A percentile compares a stretch with the other conserved stretches of the same genome.
Conservation (phyloP, 2,888 invertebrate genomes). For the Syrista parreyssii region DNA sequence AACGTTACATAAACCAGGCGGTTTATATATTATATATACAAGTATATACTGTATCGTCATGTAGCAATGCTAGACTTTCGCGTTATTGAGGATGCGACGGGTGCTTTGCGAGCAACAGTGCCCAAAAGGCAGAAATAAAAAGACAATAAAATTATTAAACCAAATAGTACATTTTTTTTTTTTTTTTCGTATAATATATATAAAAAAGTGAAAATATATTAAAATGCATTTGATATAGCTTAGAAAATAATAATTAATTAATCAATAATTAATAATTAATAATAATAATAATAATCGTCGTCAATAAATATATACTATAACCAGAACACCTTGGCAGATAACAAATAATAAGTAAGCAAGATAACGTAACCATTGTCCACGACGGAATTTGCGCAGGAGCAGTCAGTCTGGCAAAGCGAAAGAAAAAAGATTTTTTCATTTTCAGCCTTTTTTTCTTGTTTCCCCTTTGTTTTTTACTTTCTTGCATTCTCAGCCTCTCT, state of each 20-base stretch:
- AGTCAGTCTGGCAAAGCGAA: constrained; percentile 20
- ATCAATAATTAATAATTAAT: constrained; percentile 42
- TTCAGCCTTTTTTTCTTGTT: constrained; percentile 27
- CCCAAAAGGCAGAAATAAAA: constrained; percentile 49
- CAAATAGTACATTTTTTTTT: constrained; percentile 66
- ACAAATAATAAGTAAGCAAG: constrained; percentile 65
- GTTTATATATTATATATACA: not conserved
- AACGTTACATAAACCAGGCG: constrained; percentile 8
- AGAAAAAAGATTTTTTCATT: constrained; percentile 11
- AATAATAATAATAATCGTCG: constrained; percentile 28
- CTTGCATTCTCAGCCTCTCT: constrained; percentile 10
- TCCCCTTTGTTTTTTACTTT: constrained; percentile 15
- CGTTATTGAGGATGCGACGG: constrained; percentile 54
- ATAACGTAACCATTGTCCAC: constrained; percentile 51
- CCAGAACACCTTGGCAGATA: constrained; percentile 66
- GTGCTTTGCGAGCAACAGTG: constrained; percentile 28
- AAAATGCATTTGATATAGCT: constrained; percentile 59
- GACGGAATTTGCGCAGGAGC: constrained; percentile 44
- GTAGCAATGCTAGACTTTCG: not conserved
- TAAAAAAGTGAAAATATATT: constrained; percentile 64
- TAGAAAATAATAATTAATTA: constrained; percentile 23
- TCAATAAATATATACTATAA: constrained; percentile 66
- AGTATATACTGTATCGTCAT: not conserved
- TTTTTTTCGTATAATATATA: constrained; percentile 57
- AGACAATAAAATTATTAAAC: constrained; percentile 63